Conservation (phyloP, 2,797 vertebrate genomes). For the Lepus townsendii region DNA sequence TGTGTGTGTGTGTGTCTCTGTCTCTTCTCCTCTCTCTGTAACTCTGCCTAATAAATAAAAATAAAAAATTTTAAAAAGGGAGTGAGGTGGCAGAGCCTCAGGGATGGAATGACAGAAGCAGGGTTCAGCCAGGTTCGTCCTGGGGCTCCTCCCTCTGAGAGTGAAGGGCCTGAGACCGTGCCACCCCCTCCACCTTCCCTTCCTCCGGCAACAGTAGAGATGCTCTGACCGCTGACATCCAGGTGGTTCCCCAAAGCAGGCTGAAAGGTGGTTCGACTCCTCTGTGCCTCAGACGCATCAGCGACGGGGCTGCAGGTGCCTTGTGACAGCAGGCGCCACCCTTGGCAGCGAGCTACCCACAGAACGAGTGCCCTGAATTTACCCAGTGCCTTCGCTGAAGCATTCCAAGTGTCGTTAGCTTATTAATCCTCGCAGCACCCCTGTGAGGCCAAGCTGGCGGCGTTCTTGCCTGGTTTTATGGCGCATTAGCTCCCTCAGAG, state of each 20-base stretch:
- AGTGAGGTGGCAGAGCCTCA: not conserved
- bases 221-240: not conserved
- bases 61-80: not conserved
- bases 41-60: no score
- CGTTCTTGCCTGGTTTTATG: conserved; percentile 46
- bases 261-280: not conserved
- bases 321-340: conserved; percentile 57
- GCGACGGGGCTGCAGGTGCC: conserved; percentile 45
- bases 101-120: conserved; percentile 44
- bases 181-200: not conserved
- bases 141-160: not conserved
- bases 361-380: conserved; percentile 62
- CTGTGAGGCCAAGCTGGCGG: conserved; percentile 40
- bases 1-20: no score
- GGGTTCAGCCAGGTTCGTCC: conserved; percentile 15
- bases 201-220: not conserved
- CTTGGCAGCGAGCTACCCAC: conserved; percentile 67
- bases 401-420: conserved; percentile 71
- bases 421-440: conserved; percentile 74
- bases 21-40: no score
- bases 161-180: not conserved
- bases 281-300: conserved; percentile 36
- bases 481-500: conserved; percentile 37
- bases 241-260: conserved; percentile 34
- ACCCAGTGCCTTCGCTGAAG: conserved; percentile 65